Conservation (phyloP, 2,113 vertebrate species). For the Miniopterus natalensis region DNA sequence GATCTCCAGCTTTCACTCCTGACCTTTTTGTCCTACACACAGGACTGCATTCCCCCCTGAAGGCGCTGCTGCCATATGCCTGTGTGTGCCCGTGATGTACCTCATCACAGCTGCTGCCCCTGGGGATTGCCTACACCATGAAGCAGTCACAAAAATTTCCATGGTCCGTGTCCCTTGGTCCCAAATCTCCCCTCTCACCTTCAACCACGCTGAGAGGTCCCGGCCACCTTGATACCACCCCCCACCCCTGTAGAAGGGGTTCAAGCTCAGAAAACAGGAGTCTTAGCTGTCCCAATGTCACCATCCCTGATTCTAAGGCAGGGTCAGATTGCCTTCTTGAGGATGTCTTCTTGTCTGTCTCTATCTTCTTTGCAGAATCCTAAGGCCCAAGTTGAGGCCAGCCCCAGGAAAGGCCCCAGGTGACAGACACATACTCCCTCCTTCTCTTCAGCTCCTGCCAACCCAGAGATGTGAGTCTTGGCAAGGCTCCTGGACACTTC, state of each 20-base stretch:
- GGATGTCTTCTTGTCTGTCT: neutral
- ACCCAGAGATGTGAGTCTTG: constrained; percentile 45
- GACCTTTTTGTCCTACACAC: neutral
- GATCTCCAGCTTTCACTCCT: neutral
- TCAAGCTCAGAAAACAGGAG: neutral
- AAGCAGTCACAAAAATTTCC: neutral
- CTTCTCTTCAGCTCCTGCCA: constrained; percentile 49
- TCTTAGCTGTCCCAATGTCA: neutral
- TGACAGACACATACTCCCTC: neutral
- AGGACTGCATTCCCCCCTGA: neutral
- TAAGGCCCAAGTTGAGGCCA: neutral
- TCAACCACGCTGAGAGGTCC: neutral
- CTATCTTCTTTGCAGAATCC: neutral
- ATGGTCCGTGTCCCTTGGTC: neutral
- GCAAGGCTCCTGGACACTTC: neutral
- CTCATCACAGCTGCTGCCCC: neutral
- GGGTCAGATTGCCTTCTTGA: neutral
- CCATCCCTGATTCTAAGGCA: neutral
- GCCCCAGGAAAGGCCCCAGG: constrained; percentile 27
- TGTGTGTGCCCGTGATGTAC: neutral
- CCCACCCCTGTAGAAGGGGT: neutral
- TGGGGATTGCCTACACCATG: neutral
- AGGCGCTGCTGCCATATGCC: neutral
- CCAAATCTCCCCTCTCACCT: neutral
- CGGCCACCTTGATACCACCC: too few relatives aligned